Evolutionary conservation across 1,140 invertebrate genomes (phyloP).

Genomic region (Adoxophyes honmai): DNA sequence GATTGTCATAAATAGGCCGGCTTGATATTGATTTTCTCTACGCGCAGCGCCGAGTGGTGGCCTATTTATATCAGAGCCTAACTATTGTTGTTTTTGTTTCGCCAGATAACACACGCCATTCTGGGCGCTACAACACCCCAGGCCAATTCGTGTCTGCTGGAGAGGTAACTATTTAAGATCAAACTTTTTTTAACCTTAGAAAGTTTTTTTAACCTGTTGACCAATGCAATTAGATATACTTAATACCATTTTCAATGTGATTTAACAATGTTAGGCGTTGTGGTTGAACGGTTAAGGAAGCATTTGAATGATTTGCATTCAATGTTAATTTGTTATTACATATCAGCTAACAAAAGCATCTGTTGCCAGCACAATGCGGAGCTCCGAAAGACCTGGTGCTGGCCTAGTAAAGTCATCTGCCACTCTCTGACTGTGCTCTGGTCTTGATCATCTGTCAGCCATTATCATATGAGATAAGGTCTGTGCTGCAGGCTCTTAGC

Average conservation of each 20-base stretch:
- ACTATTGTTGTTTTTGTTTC: not conserved
- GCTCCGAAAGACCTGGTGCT: conserved; percentile 39
- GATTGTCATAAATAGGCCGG: not conserved
- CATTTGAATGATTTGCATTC: not conserved
- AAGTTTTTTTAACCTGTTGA: not conserved
- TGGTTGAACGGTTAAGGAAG: too few species aligned
- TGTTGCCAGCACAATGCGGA: conserved; percentile 32
- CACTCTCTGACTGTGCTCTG: conserved; percentile 47
- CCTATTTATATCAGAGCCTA: conserved; percentile 17
- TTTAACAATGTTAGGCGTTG: not conserved
- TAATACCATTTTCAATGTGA: not conserved
- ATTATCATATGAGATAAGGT: conserved; percentile 33
- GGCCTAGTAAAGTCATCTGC: conserved; percentile 46
- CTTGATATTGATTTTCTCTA: conserved; percentile 8
- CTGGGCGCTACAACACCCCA: conserved; percentile 49
- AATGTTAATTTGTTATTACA: conserved; percentile 17
- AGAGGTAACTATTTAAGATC: conserved; percentile 41
- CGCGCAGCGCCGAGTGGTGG: not conserved
- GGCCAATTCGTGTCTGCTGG: conserved; percentile 52
- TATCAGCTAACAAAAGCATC: conserved; percentile 23
- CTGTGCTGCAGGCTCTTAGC: conserved; percentile 17
- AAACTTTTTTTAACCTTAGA: not conserved
- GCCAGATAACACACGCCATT: conserved; percentile 43
- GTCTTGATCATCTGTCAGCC: conserved; percentile 23
- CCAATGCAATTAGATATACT: too few species aligned